Conservation (phyloP, 2,797 vertebrate genomes). For the Brachyrhaphis roseni region DNA sequence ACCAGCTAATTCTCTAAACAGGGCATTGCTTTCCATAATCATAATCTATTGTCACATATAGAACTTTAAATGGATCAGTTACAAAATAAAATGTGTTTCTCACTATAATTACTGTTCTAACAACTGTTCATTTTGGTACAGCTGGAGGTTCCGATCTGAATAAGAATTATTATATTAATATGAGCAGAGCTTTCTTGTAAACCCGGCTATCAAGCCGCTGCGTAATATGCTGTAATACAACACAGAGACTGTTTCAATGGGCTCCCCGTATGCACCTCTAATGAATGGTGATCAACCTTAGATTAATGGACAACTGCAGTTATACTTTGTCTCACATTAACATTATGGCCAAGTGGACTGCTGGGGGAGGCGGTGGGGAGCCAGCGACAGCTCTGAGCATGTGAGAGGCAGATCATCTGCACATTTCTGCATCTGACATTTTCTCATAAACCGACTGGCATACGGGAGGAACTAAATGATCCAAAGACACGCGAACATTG, state of each 20-base stretch:
- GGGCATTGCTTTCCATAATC: background rate
- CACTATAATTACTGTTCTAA: conserved; percentile 2
- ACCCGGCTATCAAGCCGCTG: conserved; percentile 53
- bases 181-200: conserved; percentile 52
- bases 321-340: conserved; percentile 70
- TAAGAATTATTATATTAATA: conserved; percentile 29
- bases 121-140: conserved; percentile 16
- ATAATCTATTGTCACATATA: background rate
- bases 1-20: background rate
- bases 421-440: conserved; percentile 27
- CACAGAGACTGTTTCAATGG: conserved; percentile 42
- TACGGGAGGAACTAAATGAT: conserved; percentile 42
- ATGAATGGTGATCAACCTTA: conserved; percentile 73
- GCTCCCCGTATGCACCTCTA: conserved; percentile 49
- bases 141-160: conserved; percentile 23
- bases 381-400: conserved; percentile 16
- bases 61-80: conserved; percentile 14
- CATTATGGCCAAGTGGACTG: conserved; percentile 59
- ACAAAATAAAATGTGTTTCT: conserved; percentile 15
- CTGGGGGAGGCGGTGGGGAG: conserved; percentile 35
- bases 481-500: conserved; percentile 52
- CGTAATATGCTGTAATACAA: conserved; percentile 60
- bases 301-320: conserved; percentile 77
- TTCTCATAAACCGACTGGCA: conserved; percentile 27
- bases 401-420: conserved; percentile 26